These are phyloP conservation scores for Cantharis rustica DNA, from an alignment of 2,888 invertebrate species.

Conservation along the genomic window DNA sequence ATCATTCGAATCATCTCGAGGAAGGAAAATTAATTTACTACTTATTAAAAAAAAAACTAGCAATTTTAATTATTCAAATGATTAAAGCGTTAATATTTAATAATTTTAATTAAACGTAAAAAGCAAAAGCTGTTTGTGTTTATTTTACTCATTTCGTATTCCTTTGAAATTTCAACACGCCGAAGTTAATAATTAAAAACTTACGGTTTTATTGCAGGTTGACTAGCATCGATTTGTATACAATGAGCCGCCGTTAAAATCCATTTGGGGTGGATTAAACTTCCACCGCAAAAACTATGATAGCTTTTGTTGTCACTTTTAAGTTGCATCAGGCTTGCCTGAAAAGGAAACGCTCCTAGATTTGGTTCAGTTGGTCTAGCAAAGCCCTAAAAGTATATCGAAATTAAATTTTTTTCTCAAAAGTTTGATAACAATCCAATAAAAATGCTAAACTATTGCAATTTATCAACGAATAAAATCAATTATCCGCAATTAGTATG, in stretches of 20 bases:
- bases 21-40: neutral
- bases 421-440: neutral
- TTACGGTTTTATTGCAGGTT: constrained; percentile 48
- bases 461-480: neutral
- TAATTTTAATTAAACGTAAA: neutral
- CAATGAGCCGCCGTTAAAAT: constrained; percentile 54
- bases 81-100: neutral
- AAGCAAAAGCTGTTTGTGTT: neutral
- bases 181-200: constrained; percentile 8
- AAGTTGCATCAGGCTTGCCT: constrained; percentile 48
- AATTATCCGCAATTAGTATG: neutral
- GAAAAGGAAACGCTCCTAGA: constrained; percentile 50
- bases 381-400: constrained; percentile 37
- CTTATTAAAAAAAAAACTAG: neutral
- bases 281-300: constrained; percentile 53
- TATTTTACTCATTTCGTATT: neutral
- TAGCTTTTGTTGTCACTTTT: constrained; percentile 40
- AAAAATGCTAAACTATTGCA: neutral
- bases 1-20: neutral
- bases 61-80: neutral
- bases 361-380: constrained; percentile 49
- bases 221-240: constrained; percentile 46
- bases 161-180: neutral
- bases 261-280: constrained; percentile 53
- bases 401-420: neutral